Conservation (phyloP, 2,113 vertebrate species). For the Baryphthengus martii region DNA sequence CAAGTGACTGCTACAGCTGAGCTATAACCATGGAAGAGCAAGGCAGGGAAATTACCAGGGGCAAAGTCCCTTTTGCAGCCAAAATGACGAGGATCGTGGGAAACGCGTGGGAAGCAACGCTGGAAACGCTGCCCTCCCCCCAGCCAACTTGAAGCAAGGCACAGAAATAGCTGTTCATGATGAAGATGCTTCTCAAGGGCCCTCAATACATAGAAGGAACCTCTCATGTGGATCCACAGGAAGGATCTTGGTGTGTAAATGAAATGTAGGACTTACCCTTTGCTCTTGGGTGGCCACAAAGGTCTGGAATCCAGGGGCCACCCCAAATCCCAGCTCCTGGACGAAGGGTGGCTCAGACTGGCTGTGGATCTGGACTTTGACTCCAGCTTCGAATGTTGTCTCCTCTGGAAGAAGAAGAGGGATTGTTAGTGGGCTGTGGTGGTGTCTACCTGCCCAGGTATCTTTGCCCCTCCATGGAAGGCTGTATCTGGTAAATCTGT, state of each 20-base stretch:
- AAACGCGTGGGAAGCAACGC: accelerated
- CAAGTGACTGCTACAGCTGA: neutral
- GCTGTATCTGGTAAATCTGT: neutral
- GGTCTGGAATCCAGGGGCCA: conserved; percentile 97
- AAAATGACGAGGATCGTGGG: neutral
- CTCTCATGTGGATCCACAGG: accelerated
- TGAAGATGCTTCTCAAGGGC: neutral
- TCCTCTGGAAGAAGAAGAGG: conserved; percentile 83
- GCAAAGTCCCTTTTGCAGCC: neutral
- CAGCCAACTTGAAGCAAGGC: neutral
- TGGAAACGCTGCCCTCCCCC: neutral
- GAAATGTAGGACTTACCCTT: conserved; percentile 80
- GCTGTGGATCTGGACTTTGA: conserved; percentile 98
- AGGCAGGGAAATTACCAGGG: neutral
- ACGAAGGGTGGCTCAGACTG: conserved; percentile 96
- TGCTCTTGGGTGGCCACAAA: conserved; percentile 98
- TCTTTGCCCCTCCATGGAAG: neutral
- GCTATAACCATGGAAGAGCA: neutral
- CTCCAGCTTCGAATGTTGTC: conserved; percentile 94
- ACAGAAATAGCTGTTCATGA: neutral
- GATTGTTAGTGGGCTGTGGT: neutral
- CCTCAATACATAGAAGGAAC: accelerated
- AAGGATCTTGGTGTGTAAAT: neutral
- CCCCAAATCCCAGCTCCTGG: conserved; percentile 95
- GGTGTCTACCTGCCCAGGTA: accelerated